Evolutionary conservation across 2,113 vertebrate species (phyloP).

Genomic region (Toxotes chatareus): DNA sequence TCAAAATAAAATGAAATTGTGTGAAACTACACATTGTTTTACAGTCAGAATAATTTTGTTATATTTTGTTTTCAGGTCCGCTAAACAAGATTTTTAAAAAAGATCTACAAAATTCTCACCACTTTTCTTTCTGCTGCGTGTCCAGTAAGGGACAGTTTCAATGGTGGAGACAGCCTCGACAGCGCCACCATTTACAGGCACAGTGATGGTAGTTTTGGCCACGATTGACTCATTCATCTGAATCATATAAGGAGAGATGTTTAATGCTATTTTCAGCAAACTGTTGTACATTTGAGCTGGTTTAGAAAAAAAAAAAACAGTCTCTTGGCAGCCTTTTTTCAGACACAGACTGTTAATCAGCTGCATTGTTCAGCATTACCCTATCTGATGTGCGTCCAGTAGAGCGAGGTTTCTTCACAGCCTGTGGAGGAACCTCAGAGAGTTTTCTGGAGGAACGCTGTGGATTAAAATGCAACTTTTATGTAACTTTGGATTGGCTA

Average conservation of each 20-base stretch:
- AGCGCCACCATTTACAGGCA: slow-evolving; percentile 89
- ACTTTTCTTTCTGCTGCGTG: slow-evolving; percentile 83
- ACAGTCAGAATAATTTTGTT: not conserved
- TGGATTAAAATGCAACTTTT: slow-evolving; percentile 33
- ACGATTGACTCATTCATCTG: slow-evolving; percentile 93
- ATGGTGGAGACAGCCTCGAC: slow-evolving; percentile 93
- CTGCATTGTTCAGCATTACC: slow-evolving; percentile 80
- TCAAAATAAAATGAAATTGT: not conserved
- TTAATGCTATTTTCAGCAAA: not conserved
- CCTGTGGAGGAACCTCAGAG: slow-evolving; percentile 85
- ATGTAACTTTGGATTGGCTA: not conserved
- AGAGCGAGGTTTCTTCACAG: slow-evolving; percentile 89
- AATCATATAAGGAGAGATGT: not conserved
- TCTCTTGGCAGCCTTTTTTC: not conserved
- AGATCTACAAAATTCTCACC: slow-evolving; percentile 74
- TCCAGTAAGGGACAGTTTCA: slow-evolving; percentile 87
- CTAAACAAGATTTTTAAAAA: not conserved
- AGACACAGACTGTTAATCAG: not conserved
- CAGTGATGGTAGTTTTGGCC: slow-evolving; percentile 91
- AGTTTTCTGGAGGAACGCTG: slow-evolving; percentile 92
- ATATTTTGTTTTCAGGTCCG: not conserved
- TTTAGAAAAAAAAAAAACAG: not conserved
- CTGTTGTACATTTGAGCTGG: not conserved
- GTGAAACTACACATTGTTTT: not conserved
- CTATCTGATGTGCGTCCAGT: slow-evolving; percentile 85